Percentiles rank a stretch among this genome's conserved stretches.
Evolutionary conservation across 2,888 invertebrate genomes (phyloP).

Genomic region (Meandrusa payeni): DNA sequence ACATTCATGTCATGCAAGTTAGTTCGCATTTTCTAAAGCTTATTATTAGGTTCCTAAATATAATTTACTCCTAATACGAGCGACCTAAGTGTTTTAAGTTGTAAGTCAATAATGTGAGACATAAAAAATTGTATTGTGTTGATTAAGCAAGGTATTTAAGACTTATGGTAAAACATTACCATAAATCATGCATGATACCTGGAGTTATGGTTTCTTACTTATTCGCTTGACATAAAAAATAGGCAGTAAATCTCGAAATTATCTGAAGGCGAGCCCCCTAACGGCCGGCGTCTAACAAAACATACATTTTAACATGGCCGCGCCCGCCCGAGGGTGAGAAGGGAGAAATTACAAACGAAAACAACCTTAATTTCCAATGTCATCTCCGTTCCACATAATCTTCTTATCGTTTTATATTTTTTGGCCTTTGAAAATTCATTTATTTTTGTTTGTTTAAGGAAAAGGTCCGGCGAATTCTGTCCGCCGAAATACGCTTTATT

Average conservation of each 20-base stretch:
- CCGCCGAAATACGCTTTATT: slow-evolving; percentile 48
- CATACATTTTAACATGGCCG: slow-evolving; percentile 75
- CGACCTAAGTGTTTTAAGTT: too few species aligned
- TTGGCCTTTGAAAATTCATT: slow-evolving; percentile 79
- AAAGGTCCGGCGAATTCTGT: slow-evolving; percentile 50
- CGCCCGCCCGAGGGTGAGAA: slow-evolving; percentile 58
- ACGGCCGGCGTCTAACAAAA: slow-evolving; percentile 52
- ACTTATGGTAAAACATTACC: too few species aligned
- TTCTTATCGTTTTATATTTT: slow-evolving; percentile 80
- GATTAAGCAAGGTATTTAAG: too few species aligned
- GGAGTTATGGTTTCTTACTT: slow-evolving; percentile 11
- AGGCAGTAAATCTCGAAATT: slow-evolving; percentile 41
- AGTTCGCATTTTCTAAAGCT: too few species aligned
- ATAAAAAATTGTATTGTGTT: too few species aligned
- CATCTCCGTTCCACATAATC: slow-evolving; percentile 80
- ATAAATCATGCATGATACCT: too few species aligned
- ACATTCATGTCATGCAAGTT: too few species aligned
- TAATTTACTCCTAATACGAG: too few species aligned
- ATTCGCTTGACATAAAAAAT: slow-evolving; percentile 8
- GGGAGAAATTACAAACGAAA: slow-evolving; percentile 80
- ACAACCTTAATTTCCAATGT: slow-evolving; percentile 81
- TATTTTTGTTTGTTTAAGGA: slow-evolving; percentile 78
- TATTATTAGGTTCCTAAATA: too few species aligned
- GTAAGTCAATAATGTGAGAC: too few species aligned
- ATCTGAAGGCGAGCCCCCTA: slow-evolving; percentile 49